Base-by-base conservation (phyloP, 2,113 vertebrate species). In the Platichthys stellatus region DNA sequence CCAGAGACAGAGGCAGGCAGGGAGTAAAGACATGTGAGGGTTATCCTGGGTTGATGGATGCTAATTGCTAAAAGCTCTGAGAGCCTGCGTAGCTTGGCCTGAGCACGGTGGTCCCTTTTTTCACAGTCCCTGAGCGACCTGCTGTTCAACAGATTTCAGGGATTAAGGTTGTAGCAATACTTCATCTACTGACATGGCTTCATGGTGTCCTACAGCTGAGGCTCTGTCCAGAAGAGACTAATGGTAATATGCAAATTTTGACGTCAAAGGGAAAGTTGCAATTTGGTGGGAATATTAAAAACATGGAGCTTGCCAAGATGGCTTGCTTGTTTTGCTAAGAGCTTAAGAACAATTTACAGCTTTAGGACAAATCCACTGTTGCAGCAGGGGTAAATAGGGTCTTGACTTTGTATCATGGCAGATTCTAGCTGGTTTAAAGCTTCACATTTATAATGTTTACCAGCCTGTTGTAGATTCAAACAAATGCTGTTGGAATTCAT, bases 51-150 rank as follows among this genome's bases (percentile, higher is more conserved):
- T 68, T 86, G 78, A 88, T 81, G 81, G 81, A 88, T 88, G 62
- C 76, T 87, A 88, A 87, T 88, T 87, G 74, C 80, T 85, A 65
- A 88, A 84, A 86, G 73, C 73, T 73, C 73, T 18, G 38, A 73
- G 76, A 88, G 60, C 62, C 40, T 66, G 69, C 76, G 49, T 61
- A 78, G 61, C 59, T 43, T 71, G 74, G 86, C 79, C 80, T 69
- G 43, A 64, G 59, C 57, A 66, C 59, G 57, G 15, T 51, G 38
- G 47, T 61, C 38, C 38, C 70, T 78, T 77, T 78, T 84, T 66
- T 83, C 70, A 82, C 31, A 1, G 9, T 77, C 58, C 54, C 21
- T 4, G n/a, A 68, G 57, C 81, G 72, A 87, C 80, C 65, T 67
- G 77, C 76, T 12, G 62, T 20, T 77, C 31, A 78, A 76, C 59